phyloP scores from a whole-genome alignment of 64 coral and sea anemone species.

The Pocillopora verrucosa region DNA sequence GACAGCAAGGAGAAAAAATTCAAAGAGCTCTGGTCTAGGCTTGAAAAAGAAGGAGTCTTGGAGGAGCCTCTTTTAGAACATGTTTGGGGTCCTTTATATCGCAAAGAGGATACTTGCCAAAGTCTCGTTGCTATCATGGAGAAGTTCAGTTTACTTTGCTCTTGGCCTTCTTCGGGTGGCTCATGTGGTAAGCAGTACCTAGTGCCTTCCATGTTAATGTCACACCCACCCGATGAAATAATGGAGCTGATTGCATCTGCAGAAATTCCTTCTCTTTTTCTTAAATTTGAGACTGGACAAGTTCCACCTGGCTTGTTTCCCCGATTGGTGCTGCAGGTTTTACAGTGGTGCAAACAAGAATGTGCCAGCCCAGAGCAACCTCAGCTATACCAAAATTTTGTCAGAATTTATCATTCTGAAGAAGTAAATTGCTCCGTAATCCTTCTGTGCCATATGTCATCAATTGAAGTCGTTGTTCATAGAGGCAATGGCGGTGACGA shows the following conservation, averaged over 20 bases:
- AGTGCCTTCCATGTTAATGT: constrained; percentile 26
- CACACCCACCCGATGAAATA: not conserved
- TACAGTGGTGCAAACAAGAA: not conserved
- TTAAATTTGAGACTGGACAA: constrained; percentile 8
- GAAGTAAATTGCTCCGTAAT: not conserved
- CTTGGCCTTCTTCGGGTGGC: not conserved
- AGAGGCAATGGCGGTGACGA: not conserved
- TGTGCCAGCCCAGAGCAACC: not conserved
- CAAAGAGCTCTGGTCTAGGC: not conserved
- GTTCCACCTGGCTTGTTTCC: constrained; percentile 28
- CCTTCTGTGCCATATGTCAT: not conserved
- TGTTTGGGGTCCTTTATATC: constrained; percentile 11
- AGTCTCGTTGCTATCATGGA: constrained; percentile 41
- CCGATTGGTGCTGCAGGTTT: constrained; percentile 20
- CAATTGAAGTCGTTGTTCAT: not conserved
- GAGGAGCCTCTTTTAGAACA: constrained; percentile 5
- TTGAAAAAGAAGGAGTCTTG: constrained; percentile 29
- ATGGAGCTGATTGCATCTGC: not conserved
- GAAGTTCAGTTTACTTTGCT: constrained; percentile 42
- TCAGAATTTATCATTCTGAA: not conserved
- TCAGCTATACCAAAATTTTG: not conserved
- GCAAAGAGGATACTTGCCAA: not conserved
- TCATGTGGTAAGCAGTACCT: constrained; percentile 14
- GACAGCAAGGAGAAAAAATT: not conserved
- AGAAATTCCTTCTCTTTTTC: constrained; percentile 4